Evolutionary conservation across 1,140 invertebrate species (phyloP), one percentile per base, ranked within the genome.

Genomic region (Drosophila sechellia): DNA sequence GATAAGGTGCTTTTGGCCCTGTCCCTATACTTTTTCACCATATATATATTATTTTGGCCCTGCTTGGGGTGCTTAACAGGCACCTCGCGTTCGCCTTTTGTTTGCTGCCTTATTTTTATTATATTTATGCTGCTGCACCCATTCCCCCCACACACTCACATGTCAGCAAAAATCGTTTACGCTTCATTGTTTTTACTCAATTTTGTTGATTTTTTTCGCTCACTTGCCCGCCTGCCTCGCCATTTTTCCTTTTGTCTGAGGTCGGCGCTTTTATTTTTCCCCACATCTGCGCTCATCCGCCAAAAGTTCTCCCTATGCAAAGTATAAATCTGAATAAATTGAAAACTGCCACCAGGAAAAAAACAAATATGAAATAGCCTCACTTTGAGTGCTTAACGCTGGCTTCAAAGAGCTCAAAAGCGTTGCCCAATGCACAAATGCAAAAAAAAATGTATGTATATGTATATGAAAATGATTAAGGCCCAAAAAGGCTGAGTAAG

Each of bases 161-260:
- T 83, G 83, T 86, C 83, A 86, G 84, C 84, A 87, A 86, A 86
- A 86, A 86, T 79, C 84, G 84, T 86, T 86, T 87, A 87, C 83
- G 83, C 83, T 86, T 89, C 83, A 86, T 86, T 89, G 83, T 86
- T 86, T 77, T 86, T 83, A 87, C 79, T 86, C 84, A 89, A 87
- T 87, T 87, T 81, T 56, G 65, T 69, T 87, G 78, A 81, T 81
- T 78, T 86, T 87, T 22, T 46, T 43, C 52, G 42, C 56, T 65
- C 69, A 43, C 61, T 64, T 46, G 49, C 35, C 66, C 35, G 25
- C 50, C 48, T 64, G 25, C 50, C 48, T 64, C 39, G 27, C 48
- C 22, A 17, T 52, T 55, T 48, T 61, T 65, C 34, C 53, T 35
- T 63, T 68, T 68, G 53, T 61, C 73, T 76, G 52, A 56, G 50